Conservation (phyloP, 2,888 invertebrate species). For the Harpalus rubripes region DNA sequence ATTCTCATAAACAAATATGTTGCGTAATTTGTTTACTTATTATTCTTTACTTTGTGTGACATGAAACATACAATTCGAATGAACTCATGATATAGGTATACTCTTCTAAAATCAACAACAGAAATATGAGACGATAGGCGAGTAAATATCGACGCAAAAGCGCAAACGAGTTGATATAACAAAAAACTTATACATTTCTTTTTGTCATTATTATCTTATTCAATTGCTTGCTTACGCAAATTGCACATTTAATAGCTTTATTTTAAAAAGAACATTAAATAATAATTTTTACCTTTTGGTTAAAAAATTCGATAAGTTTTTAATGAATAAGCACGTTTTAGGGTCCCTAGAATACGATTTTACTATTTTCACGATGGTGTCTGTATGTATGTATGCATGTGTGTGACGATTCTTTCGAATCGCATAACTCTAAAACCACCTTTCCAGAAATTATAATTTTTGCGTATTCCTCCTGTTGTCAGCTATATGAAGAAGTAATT, state of each 20-base stretch:
- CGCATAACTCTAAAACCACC: too few species aligned
- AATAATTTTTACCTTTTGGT: too few species aligned
- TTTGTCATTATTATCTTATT: neutral
- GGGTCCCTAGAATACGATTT: too few species aligned
- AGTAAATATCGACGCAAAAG: slow-evolving; percentile 13
- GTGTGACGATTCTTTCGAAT: too few species aligned
- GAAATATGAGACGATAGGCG: neutral
- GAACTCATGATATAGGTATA: neutral
- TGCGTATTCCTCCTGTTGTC: too few species aligned
- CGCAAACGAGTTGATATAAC: slow-evolving; percentile 1
- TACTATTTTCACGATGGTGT: too few species aligned
- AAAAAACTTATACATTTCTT: slow-evolving; percentile 22
- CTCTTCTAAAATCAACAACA: neutral
- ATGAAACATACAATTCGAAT: neutral
- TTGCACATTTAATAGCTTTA: slow-evolving; percentile 1
- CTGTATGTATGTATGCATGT: too few species aligned
- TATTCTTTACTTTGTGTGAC: neutral
- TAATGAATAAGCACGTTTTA: too few species aligned
- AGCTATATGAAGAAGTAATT: too few species aligned
- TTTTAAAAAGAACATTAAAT: slow-evolving; percentile 6
- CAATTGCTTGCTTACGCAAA: slow-evolving; percentile 21
- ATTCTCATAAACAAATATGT: slow-evolving; percentile 29
- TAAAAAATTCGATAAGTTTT: too few species aligned
- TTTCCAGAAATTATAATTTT: too few species aligned
- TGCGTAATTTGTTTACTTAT: neutral